Percentiles rank a stretch among this genome's conserved stretches.
Evolutionary conservation across 2,888 invertebrate species (phyloP).

Genomic region (Crocallis elinguaria): DNA sequence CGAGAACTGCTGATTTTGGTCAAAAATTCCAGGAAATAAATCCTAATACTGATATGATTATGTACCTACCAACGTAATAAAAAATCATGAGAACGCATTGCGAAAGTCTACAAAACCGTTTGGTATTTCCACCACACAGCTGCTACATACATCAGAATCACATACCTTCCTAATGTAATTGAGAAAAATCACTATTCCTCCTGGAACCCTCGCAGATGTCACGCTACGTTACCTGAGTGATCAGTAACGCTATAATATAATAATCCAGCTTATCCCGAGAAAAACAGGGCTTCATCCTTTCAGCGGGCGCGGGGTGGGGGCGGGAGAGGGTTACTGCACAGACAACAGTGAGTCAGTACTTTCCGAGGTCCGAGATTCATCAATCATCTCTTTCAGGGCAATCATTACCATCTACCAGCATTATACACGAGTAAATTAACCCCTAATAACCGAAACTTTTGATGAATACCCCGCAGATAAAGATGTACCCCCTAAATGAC

Average conservation of each 20-base stretch:
- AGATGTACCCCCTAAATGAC: constrained; percentile 25
- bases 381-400: constrained; percentile 56
- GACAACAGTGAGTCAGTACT: constrained; percentile 64
- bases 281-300: constrained; percentile 32
- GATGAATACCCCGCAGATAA: constrained; percentile 34
- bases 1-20: too few species aligned
- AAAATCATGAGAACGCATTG: too few species aligned
- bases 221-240: constrained; percentile 29
- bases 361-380: constrained; percentile 50
- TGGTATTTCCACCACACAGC: not conserved
- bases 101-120: not conserved
- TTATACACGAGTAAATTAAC: constrained; percentile 35
- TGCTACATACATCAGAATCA: constrained; percentile 10
- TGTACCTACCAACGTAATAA: too few species aligned
- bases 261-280: constrained; percentile 31
- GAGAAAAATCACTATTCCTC: constrained; percentile 29
- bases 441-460: constrained; percentile 34
- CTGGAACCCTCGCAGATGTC: constrained; percentile 22
- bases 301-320: not conserved
- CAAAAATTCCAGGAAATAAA: too few species aligned
- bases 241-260: constrained; percentile 33
- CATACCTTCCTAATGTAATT: constrained; percentile 24
- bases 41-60: too few species aligned
- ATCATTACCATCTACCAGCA: constrained; percentile 51
- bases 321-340: constrained; percentile 35